Evolutionary conservation across 1,140 invertebrate genomes (phyloP), one percentile per base, ranked within the genome.

Genomic region (Dendrolimus kikuchii): DNA sequence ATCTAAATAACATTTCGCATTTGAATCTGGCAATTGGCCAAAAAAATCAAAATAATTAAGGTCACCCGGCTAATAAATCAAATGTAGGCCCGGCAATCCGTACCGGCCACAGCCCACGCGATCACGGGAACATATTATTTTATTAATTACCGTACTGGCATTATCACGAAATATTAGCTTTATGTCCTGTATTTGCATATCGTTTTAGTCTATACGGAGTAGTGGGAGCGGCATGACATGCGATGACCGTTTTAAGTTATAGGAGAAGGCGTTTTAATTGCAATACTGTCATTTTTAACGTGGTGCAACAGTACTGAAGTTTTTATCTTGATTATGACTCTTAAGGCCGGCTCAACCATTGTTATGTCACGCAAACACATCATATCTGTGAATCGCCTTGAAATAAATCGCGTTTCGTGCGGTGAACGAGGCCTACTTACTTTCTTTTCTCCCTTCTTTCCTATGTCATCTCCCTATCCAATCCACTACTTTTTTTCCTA

Each of bases 151-250:
- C 57, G 54, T 38, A 42, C 23, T 60, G 48, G 51, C 64, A 70
- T 62, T 81, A 81, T 81, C 76, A 83, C 76, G 76, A 80, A 73
- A 80, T 80, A 82, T 84, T 76, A 77, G 74, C 70, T 84, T 83
- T 84, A 81, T 80, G 77, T 81, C 64, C 65, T 68, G 77, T 84
- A 84, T 84, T 84, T 81, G 81, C 81, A 84, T 84, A 81, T 74
- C 73, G 76, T 77, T 71, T 69, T 71, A 55, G 69, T 65, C 74
- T 78, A 74, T 81, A 77, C 65, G 66, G 60, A 66, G 64, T 62
- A 62, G 49, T 63, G 68, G 81, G 78, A 47, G 81, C 61, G 77
- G 67, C 62, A 46, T 53, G 41, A 66, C 77, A 74, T 81, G 76
- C 73, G 71, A 75, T 75, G 53, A 49, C 9, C n/a, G 59, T 36